Conservation (phyloP, 2,888 invertebrate genomes). For the Oeneis ivallda region DNA sequence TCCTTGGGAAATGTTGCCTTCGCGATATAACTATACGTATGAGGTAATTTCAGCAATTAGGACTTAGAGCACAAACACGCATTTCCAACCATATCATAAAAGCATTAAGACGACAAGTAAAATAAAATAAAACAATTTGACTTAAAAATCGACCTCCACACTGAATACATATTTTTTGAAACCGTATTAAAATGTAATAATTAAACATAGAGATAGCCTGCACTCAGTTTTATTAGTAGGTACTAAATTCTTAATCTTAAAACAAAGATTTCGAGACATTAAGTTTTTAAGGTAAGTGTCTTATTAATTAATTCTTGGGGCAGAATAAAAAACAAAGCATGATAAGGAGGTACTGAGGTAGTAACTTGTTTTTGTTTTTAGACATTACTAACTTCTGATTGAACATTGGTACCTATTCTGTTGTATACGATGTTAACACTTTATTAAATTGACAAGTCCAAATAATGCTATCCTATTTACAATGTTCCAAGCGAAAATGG, state of each 20-base stretch:
- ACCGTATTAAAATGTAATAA: too few species aligned
- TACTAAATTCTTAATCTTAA: too few species aligned
- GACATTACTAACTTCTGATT: neutral
- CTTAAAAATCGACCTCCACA: conserved; percentile 28
- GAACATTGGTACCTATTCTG: neutral
- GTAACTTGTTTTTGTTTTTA: neutral
- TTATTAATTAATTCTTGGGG: neutral
- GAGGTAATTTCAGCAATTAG: conserved; percentile 21
- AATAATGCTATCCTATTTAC: too few species aligned
- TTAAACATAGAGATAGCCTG: neutral
- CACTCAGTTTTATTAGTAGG: neutral
- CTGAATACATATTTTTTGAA: conserved; percentile 18
- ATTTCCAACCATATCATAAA: conserved; percentile 26
- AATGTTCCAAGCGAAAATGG: too few species aligned
- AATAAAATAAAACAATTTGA: conserved; percentile 32
- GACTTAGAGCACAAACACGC: conserved; percentile 27
- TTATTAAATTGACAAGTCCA: too few species aligned
- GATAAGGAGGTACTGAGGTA: neutral
- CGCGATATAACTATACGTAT: neutral
- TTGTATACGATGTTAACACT: too few species aligned
- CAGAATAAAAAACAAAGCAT: neutral
- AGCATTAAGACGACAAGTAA: conserved; percentile 18
- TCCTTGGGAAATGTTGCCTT: conserved; percentile 16
- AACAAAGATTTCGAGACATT: too few species aligned
- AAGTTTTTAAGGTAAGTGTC: neutral